Evolutionary conservation across 2,113 vertebrate species (phyloP), one percentile per base, ranked within the genome.

Genomic region (Damaliscus lunatus): DNA sequence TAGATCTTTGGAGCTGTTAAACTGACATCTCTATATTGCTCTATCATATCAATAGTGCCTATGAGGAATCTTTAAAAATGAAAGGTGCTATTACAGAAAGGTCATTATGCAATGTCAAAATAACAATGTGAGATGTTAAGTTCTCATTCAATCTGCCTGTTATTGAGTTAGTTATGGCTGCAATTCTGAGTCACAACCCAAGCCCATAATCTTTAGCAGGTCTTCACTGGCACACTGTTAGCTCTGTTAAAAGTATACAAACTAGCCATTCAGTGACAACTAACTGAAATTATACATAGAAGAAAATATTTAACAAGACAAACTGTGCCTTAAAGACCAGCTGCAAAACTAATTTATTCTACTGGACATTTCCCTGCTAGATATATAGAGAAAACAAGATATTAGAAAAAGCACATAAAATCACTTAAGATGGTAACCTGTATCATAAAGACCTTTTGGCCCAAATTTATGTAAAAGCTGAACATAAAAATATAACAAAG

Each of bases 51-150:
- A 97, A 96, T 40, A 95, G 78, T 88, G 97, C 14, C 92, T 55
- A 92, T 29, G 94, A 95, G 88, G 40, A 98, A 98, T 97, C 98
- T 36, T n/a, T 88, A 31, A 62, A 97, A 98, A 97, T 71, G 98
- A 98, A 98, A 96, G 83, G 92, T 98, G 78, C 94, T 97, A 91
- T 98, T 98, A 98, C 1, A 98, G 64, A 81, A 82, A 97, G 74
- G 86, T 97, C 83, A 93, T 97, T 98, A 98, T 31, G 12, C 7
- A 95, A 91, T 94, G 96, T 98, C 89, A 98, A 98, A 98, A 97
- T 62, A 97, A 97, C 83, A 97, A 40, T 97, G 93, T 94, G 46
- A 97, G 74, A 97, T 93, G 40, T 96, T 94, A 98, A 95, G 91
- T 93, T 33, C 25, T 98, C 96, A 98, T 95, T 98, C 90, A 98